Evolutionary conservation across 2,113 vertebrate genomes (phyloP).

Genomic region (Ceuthmochares aereus): DNA sequence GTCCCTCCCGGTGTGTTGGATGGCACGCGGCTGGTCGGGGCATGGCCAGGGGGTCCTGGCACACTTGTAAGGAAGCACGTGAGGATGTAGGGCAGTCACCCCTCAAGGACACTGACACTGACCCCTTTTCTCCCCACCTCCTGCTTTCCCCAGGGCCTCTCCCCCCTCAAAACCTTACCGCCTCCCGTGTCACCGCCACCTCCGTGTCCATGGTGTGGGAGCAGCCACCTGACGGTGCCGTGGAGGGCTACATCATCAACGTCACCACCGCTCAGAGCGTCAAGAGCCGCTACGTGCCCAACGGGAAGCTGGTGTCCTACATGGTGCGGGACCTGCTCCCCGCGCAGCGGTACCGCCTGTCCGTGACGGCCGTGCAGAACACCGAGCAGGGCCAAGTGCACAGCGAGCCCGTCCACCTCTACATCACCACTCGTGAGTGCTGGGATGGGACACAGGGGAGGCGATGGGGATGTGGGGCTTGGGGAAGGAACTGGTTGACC

Average conservation of each 20-base stretch:
- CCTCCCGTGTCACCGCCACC: constrained; percentile 82
- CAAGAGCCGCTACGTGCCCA: constrained; percentile 92
- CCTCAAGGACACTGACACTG: neutral
- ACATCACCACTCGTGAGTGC: constrained; percentile 88
- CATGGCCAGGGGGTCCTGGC: neutral
- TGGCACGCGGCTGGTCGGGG: accelerated
- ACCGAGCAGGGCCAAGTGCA: constrained; percentile 84
- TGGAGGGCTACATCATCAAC: constrained; percentile 92
- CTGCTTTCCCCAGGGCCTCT: constrained; percentile 81
- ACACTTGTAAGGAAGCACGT: accelerated
- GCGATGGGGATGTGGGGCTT: neutral
- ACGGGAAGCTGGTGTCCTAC: constrained; percentile 83
- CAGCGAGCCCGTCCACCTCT: constrained; percentile 85
- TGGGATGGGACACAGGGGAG: accelerated
- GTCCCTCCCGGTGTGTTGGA: neutral
- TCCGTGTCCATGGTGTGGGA: constrained; percentile 88
- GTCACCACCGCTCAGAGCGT: constrained; percentile 88
- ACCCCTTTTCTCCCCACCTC: neutral
- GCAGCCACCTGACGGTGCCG: constrained; percentile 47
- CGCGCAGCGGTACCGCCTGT: constrained; percentile 85
- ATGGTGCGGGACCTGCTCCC: constrained; percentile 87
- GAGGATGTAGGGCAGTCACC: accelerated
- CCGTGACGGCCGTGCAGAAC: constrained; percentile 83
- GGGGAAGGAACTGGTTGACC: neutral
- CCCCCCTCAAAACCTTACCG: constrained; percentile 88